Evolutionary conservation across 37 sponge, comb jelly and placozoan species (phyloP), one percentile per base, ranked within the genome.

Genomic region (Eunapius fragilis): DNA sequence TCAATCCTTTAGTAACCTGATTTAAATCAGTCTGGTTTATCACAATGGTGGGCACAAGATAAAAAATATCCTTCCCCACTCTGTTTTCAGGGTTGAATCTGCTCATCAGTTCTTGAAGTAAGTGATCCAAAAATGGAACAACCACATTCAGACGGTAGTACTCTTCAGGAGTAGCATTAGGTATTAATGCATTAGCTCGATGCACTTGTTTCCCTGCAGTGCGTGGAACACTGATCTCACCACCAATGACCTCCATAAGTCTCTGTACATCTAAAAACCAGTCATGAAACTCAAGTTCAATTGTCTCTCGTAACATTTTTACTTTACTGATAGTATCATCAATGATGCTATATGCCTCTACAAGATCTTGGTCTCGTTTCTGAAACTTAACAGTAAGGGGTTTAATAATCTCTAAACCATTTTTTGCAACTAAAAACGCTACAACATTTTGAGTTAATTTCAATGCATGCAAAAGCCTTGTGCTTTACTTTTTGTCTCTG

Each of bases 401-500:
- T 86, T 79, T 49, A 25, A 80, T 68, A 37, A 82, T 67, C 26
- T 41, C 80, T n/a, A 86, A 25, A 30, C 41, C 70, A 47, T 37
- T 86, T 68, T 86, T 84, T 27, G 87, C 82, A 58, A 76, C 47
- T 25, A 86, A 24, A 49, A 86, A 84, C 5, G 70, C 67, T 41
- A 74, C 75, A 25, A 87, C 68, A 23, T 72, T 86, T 27, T 28
- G 88, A 87, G 85, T 85, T 22, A 73, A 86, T 28, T 72, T 70
- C 74, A 87, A 34, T 34, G 88, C 41, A 35, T 36, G 33, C 33
- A 70, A 74, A 28, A 87, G 27, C 82, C 82, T 41, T 87, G 88
- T 28, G 88, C 88, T 71, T 87, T 87, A n/a, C 33, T n/a, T 35
- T 70, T 88, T 30, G 89, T 88, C 23, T 87, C 88, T 24, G n/a